Evolutionary conservation across 2,797 vertebrate genomes (phyloP).

Genomic region (Ptychobarbus kaznakovi): DNA sequence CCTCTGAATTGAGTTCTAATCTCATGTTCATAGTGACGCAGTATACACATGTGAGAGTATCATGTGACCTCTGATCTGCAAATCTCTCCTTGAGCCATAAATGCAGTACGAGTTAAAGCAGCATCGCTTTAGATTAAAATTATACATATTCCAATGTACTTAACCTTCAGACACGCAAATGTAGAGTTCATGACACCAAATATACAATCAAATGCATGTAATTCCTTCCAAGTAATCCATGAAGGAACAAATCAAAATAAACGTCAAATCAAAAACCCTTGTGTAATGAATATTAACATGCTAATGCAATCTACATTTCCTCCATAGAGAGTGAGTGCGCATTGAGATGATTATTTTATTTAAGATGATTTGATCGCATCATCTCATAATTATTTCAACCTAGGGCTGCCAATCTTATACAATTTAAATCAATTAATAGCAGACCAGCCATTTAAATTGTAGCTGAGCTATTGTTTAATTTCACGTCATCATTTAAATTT

Average conservation of each 20-base stretch:
- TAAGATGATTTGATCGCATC: slow-evolving; percentile 16
- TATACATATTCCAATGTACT: not conserved
- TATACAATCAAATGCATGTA: slow-evolving; percentile 15
- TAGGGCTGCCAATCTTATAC: not conserved
- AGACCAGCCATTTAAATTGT: not conserved
- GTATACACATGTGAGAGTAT: not conserved
- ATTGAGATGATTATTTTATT: slow-evolving; percentile 12
- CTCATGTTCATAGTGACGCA: not conserved
- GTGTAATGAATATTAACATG: slow-evolving; percentile 8
- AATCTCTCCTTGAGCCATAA: not conserved
- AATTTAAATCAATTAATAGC: not conserved
- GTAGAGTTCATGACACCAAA: not conserved
- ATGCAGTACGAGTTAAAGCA: slow-evolving; percentile 9
- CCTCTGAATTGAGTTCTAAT: not conserved
- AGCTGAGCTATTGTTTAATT: not conserved
- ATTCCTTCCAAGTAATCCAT: slow-evolving; percentile 33
- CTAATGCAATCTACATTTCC: slow-evolving; percentile 35
- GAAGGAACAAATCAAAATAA: slow-evolving; percentile 7
- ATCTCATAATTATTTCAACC: slow-evolving; percentile 11
- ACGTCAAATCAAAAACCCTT: slow-evolving; percentile 20
- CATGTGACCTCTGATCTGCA: not conserved
- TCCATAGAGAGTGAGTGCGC: not conserved
- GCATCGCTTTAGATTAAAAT: slow-evolving; percentile 20
- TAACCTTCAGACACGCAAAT: slow-evolving; percentile 9
- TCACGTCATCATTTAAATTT: not conserved